Percentiles rank a stretch among this genome's conserved stretches.
phyloP scores from a whole-genome alignment of 2,888 invertebrate genomes.

The Lycaena phlaeas region DNA sequence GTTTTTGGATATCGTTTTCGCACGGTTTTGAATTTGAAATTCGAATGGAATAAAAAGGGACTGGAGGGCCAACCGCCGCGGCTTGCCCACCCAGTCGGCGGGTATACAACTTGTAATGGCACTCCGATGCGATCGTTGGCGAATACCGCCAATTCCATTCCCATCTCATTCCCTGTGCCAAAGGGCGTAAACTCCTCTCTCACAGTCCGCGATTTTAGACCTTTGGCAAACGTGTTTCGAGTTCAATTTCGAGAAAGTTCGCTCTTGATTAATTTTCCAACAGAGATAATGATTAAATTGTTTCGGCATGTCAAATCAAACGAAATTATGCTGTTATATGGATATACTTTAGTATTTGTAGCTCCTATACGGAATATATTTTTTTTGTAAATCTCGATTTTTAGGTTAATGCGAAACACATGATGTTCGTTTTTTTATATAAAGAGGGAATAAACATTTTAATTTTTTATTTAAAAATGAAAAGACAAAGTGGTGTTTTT shows the following conservation, averaged over 20 bases:
- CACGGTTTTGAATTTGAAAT: constrained; percentile 42
- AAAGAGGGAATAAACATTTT: too few species aligned
- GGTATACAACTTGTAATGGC: constrained; percentile 45
- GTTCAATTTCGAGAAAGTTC: constrained; percentile 22
- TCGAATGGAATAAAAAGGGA: constrained; percentile 45
- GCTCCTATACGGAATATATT: constrained; percentile 40
- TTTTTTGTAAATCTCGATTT: background rate
- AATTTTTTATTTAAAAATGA: too few species aligned
- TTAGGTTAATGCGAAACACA: background rate
- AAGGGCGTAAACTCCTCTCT: constrained; percentile 37
- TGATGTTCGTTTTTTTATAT: background rate
- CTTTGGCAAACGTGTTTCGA: constrained; percentile 26
- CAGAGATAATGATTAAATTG: constrained; percentile 70
- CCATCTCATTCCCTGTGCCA: constrained; percentile 41
- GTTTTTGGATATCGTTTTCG: constrained; percentile 34
- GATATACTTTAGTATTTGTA: constrained; percentile 50
- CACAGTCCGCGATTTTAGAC: constrained; percentile 26
- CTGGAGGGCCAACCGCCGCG: constrained; percentile 44
- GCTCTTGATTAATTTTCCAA: constrained; percentile 43
- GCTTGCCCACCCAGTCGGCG: constrained; percentile 61
- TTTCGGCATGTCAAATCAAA: constrained; percentile 73
- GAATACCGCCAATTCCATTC: constrained; percentile 70
- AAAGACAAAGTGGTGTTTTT: too few species aligned
- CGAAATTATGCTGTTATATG: constrained; percentile 72
- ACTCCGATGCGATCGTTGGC: constrained; percentile 54